phyloP scores from a whole-genome alignment of 1,140 invertebrate genomes.

The Ostrea edulis region DNA sequence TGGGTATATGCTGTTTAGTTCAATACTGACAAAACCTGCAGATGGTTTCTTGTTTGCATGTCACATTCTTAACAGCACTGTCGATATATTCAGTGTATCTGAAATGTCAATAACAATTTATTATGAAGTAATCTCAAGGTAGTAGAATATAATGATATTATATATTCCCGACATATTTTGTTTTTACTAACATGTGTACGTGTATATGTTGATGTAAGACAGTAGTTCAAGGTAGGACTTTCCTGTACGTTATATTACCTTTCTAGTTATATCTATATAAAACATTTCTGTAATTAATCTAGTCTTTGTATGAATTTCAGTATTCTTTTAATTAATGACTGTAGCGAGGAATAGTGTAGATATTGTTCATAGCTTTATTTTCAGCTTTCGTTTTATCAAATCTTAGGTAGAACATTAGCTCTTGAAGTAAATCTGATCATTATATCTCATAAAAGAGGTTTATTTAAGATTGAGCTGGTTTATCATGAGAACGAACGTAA shows the following conservation, averaged over 20 bases:
- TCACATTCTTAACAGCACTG: not conserved
- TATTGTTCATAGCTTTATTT: not conserved
- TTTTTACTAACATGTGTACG: no score
- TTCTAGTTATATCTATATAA: no score
- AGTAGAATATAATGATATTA: no score
- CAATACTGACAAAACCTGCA: not conserved
- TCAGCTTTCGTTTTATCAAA: not conserved
- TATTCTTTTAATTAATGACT: not conserved
- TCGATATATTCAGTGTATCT: not conserved
- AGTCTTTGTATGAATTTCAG: not conserved
- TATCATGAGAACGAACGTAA: not conserved
- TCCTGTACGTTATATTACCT: no score
- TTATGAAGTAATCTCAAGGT: not conserved
- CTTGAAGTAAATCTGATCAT: not conserved
- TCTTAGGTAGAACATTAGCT: constrained; percentile 9
- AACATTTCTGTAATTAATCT: not conserved
- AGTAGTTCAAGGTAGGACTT: no score
- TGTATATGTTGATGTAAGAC: no score
- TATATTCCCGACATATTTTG: no score
- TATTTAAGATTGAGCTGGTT: not conserved
- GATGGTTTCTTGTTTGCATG: not conserved
- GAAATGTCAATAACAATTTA: not conserved
- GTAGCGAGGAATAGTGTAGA: not conserved
- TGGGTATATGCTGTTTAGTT: not conserved
- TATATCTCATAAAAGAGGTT: constrained; percentile 26